Evolutionary conservation across 2,888 invertebrate species (phyloP).

Genomic region (Lepidochitona cinerea): DNA sequence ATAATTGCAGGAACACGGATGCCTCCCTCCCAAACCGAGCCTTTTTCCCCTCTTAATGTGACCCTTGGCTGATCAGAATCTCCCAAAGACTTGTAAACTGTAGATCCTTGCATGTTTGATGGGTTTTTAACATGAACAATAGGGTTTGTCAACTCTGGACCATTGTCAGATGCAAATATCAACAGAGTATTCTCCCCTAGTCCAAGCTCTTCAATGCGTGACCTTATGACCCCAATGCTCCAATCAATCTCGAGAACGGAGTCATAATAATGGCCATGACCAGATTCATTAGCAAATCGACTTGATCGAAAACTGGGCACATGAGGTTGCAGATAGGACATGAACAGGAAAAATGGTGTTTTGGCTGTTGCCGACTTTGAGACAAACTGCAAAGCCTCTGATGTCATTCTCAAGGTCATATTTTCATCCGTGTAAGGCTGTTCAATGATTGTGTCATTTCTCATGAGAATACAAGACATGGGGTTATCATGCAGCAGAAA

Average conservation of each 20-base stretch:
- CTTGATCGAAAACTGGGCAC: conserved; percentile 18
- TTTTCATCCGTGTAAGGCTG: conserved; percentile 25
- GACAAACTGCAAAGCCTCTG: conserved; percentile 16
- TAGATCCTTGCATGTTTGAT: not conserved
- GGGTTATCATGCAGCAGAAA: conserved; percentile 15
- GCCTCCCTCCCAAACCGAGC: conserved; percentile 24
- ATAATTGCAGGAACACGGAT: conserved; percentile 28
- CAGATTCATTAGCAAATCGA: conserved; percentile 17
- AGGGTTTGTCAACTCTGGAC: conserved; percentile 21
- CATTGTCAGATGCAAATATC: conserved; percentile 30
- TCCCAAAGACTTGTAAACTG: not conserved
- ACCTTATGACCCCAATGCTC: conserved; percentile 25
- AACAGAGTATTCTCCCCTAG: conserved; percentile 20
- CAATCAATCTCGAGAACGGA: conserved; percentile 27
- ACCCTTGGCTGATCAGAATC: not conserved
- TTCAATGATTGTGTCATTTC: conserved; percentile 21
- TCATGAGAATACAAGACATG: conserved; percentile 18
- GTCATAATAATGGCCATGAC: conserved; percentile 21
- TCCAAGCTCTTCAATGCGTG: conserved; percentile 14
- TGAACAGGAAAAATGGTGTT: conserved; percentile 20
- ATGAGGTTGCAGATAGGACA: conserved; percentile 24
- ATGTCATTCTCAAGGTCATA: conserved; percentile 17
- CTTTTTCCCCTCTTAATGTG: conserved; percentile 19
- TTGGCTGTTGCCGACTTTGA: conserved; percentile 9
- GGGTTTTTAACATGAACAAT: not conserved